Conservation (phyloP, 2,888 invertebrate species). For the Drosophila affinis region DNA sequence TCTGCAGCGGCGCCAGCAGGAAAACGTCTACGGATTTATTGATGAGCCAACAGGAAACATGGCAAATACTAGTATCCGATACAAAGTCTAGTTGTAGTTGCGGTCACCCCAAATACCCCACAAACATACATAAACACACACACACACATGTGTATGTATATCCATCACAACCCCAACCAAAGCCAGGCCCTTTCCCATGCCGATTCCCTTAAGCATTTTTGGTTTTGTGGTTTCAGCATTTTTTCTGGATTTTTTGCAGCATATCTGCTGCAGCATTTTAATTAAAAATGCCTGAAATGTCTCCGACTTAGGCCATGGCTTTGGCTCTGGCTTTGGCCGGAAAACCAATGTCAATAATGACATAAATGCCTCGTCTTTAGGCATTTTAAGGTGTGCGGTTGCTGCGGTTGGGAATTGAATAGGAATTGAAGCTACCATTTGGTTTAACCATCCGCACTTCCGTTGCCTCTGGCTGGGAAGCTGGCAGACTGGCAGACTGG, state of each 20-base stretch:
- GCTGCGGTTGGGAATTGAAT: conserved; percentile 43
- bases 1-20: conserved; percentile 59
- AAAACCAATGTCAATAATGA: conserved; percentile 44
- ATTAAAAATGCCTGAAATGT: conserved; percentile 60
- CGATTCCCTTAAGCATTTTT: conserved; percentile 1
- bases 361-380: conserved; percentile 42
- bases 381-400: conserved; percentile 50
- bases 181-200: conserved; percentile 8
- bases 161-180: background rate
- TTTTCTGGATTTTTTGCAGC: conserved; percentile 33
- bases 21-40: conserved; percentile 73
- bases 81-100: conserved; percentile 45
- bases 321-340: background rate
- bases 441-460: conserved; percentile 32
- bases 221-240: conserved; percentile 56
- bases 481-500: background rate
- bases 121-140: too few species aligned
- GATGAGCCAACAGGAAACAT: conserved; percentile 68
- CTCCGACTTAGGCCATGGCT: conserved; percentile 16
- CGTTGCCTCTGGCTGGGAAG: conserved; percentile 5
- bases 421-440: conserved; percentile 25
- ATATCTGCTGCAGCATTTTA: conserved; percentile 68
- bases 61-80: conserved; percentile 50
- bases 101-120: conserved; percentile 9
- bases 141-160: background rate